phyloP scores from a whole-genome alignment of 2,113 vertebrate species.

The Entelurus aequoreus region DNA sequence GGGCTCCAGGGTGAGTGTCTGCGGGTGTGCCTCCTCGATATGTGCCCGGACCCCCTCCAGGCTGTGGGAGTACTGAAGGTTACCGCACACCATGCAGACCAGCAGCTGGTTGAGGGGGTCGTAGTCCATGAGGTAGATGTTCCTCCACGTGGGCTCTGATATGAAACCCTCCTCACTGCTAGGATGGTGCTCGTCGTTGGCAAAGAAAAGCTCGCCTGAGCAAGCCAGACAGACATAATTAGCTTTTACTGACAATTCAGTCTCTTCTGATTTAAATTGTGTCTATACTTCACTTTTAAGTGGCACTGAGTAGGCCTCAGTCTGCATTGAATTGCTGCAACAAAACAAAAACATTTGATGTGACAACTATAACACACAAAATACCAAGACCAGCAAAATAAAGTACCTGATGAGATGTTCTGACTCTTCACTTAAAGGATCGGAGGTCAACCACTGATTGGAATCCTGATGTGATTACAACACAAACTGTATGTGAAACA shows the following conservation, averaged over 20 bases:
- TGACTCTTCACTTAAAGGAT: slow-evolving; percentile 18
- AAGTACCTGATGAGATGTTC: slow-evolving; percentile 45
- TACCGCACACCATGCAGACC: slow-evolving; percentile 86
- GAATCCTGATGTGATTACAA: slow-evolving; percentile 29
- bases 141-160: slow-evolving; percentile 63
- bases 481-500: background rate
- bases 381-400: background rate
- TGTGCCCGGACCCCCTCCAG: slow-evolving; percentile 70
- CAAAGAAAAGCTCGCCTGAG: slow-evolving; percentile 43
- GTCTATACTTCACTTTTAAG: slow-evolving; percentile 38
- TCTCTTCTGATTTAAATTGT: background rate
- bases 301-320: slow-evolving; percentile 8
- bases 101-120: slow-evolving; percentile 75
- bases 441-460: slow-evolving; percentile 39
- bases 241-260: background rate
- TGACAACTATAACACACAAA: accelerated
- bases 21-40: slow-evolving; percentile 80
- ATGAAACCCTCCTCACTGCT: slow-evolving; percentile 28
- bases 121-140: slow-evolving; percentile 78
- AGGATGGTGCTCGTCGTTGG: slow-evolving; percentile 21
- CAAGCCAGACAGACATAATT: background rate
- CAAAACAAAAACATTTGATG: background rate
- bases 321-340: slow-evolving; percentile 39
- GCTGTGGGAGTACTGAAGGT: slow-evolving; percentile 72
- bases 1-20: slow-evolving; percentile 70